A percentile compares a stretch with the other conserved stretches of the same genome.
Evolutionary conservation across 2,797 vertebrate genomes (phyloP).

Genomic region (Sebastes minor): DNA sequence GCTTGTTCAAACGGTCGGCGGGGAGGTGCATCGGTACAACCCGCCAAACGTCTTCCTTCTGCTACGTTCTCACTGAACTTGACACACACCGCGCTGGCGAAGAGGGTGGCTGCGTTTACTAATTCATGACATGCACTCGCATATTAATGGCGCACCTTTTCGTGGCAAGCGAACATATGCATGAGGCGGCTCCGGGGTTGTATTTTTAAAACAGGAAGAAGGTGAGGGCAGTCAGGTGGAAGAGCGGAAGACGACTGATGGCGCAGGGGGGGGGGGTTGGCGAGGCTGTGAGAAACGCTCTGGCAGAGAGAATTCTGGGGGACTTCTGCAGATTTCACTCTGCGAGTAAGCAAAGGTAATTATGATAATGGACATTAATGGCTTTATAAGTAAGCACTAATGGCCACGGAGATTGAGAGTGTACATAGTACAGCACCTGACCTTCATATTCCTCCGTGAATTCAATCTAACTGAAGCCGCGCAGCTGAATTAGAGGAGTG

Average conservation of each 20-base stretch:
- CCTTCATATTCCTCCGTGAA: conserved; percentile 62
- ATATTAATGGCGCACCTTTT: conserved; percentile 83
- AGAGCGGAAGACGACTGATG: conserved; percentile 48
- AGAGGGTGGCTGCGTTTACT: conserved; percentile 58
- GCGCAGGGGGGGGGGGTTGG: conserved; percentile 11
- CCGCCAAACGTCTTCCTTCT: conserved; percentile 36
- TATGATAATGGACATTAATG: conserved; percentile 77
- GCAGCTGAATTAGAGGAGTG: conserved; percentile 30
- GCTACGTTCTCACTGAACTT: conserved; percentile 52
- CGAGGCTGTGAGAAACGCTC: conserved; percentile 12
- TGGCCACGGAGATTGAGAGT: conserved; percentile 56
- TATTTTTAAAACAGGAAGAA: conserved; percentile 72
- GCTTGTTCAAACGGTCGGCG: conserved; percentile 25
- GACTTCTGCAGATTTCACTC: conserved; percentile 51
- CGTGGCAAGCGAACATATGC: conserved; percentile 75
- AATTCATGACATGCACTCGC: conserved; percentile 80
- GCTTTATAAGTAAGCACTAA: conserved; percentile 75
- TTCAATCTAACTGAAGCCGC: conserved; percentile 38
- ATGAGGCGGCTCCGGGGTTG: conserved; percentile 61
- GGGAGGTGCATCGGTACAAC: conserved; percentile 8
- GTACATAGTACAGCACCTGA: conserved; percentile 64
- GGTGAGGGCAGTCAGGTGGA: conserved; percentile 70
- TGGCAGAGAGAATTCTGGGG: conserved; percentile 23
- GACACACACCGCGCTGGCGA: conserved; percentile 42
- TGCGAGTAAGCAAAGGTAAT: conserved; percentile 69